Evolutionary conservation across 2,797 vertebrate species (phyloP).

Genomic region (Anabas testudineus): DNA sequence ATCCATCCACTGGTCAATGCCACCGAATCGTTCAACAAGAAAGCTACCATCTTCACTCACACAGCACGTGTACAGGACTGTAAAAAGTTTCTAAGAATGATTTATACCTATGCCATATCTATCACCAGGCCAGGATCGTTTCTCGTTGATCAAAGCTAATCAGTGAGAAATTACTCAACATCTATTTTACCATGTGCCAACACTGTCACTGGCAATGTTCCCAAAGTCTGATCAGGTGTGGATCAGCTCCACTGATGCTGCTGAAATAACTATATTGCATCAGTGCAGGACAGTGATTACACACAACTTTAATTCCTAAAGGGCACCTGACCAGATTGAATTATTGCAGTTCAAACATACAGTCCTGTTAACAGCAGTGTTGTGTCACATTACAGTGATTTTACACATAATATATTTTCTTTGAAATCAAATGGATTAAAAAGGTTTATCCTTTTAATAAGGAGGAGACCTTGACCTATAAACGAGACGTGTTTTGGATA

Average conservation of each 20-base stretch:
- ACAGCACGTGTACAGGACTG: neutral
- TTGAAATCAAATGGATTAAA: no score
- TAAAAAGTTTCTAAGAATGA: neutral
- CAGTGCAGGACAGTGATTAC: neutral
- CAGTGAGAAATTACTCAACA: conserved; percentile 22
- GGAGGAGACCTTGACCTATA: no score
- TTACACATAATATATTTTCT: no score
- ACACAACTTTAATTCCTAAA: no score
- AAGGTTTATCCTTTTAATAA: no score
- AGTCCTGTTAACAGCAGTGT: no score
- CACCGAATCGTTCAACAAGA: conserved; percentile 2
- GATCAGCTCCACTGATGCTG: no score
- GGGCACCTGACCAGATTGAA: neutral
- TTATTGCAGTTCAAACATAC: neutral
- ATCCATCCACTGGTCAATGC: conserved; percentile 22
- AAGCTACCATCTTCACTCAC: conserved; percentile 10
- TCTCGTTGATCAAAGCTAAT: neutral
- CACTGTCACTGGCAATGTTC: neutral
- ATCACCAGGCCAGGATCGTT: neutral
- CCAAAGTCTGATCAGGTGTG: neutral
- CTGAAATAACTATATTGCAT: neutral
- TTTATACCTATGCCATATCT: conserved; percentile 8
- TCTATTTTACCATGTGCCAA: neutral
- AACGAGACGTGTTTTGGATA: no score
- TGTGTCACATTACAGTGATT: no score